phyloP scores from a whole-genome alignment of 1,140 invertebrate genomes.

The Artemia franciscana region DNA sequence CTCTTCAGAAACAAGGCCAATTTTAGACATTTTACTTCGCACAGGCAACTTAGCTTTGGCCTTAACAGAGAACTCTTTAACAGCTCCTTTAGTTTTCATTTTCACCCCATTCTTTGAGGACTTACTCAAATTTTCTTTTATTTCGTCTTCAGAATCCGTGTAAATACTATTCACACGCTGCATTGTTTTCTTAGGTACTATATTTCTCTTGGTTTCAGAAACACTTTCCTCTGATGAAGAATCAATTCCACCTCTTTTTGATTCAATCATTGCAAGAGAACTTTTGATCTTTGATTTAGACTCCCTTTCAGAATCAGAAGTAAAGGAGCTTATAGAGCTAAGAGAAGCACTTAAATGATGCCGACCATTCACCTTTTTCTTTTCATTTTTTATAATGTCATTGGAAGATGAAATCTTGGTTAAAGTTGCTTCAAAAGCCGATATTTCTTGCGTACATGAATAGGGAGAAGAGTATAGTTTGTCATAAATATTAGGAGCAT shows the following conservation, averaged over 20 bases:
- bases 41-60: slow-evolving; percentile 4
- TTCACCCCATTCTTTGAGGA: not conserved
- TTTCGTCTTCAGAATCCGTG: slow-evolving; percentile 10
- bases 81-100: slow-evolving; percentile 50
- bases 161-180: slow-evolving; percentile 29
- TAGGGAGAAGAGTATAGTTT: slow-evolving; percentile 46
- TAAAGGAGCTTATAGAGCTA: slow-evolving; percentile 30
- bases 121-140: slow-evolving; percentile 1
- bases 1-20: slow-evolving; percentile 17
- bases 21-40: slow-evolving; percentile 26
- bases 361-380: not conserved
- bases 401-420: slow-evolving; percentile 14
- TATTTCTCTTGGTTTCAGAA: too few species aligned
- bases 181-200: slow-evolving; percentile 36
- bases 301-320: slow-evolving; percentile 22
- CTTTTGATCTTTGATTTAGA: slow-evolving; percentile 21
- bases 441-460: slow-evolving; percentile 17
- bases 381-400: slow-evolving; percentile 26
- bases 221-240: slow-evolving; percentile 22
- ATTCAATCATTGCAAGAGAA: slow-evolving; percentile 1
- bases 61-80: slow-evolving; percentile 43
- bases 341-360: not conserved
- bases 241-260: slow-evolving; percentile 18
- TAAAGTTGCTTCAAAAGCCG: not conserved
- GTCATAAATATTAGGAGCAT: slow-evolving; percentile 69